Evolutionary conservation across 2,888 invertebrate genomes (phyloP).

Genomic region (Cryptocephalus moraei): DNA sequence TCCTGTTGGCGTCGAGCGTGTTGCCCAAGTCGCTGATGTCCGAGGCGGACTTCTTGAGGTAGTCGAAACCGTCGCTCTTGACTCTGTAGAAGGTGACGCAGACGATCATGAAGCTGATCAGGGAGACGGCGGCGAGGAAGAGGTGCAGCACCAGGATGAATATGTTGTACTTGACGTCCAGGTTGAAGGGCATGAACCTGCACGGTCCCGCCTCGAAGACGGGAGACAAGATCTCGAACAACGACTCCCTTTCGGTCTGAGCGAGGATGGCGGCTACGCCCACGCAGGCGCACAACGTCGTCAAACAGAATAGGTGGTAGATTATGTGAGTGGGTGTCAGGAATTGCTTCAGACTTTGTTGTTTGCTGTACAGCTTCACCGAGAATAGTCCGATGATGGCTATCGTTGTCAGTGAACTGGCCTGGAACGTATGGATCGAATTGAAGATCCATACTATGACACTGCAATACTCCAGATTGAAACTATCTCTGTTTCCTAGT

Average conservation of each 20-base stretch:
- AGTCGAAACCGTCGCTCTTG: conserved; percentile 29
- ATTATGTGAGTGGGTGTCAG: conserved; percentile 37
- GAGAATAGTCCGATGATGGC: conserved; percentile 41
- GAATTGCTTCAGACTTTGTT: conserved; percentile 31
- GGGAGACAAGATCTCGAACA: conserved; percentile 4
- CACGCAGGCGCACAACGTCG: conserved; percentile 42
- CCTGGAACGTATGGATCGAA: conserved; percentile 43
- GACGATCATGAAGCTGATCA: conserved; percentile 36
- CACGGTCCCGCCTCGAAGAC: conserved; percentile 29
- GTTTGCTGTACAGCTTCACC: conserved; percentile 30
- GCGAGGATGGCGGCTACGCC: conserved; percentile 45
- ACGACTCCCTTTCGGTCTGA: conserved; percentile 17
- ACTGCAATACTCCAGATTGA: conserved; percentile 36
- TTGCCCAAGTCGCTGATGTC: conserved; percentile 34
- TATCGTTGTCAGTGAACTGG: conserved; percentile 41
- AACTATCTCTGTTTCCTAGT: conserved; percentile 18
- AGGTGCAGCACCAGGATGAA: conserved; percentile 44
- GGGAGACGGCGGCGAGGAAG: conserved; percentile 39
- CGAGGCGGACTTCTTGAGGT: conserved; percentile 35
- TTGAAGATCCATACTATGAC: conserved; percentile 41
- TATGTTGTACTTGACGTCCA: conserved; percentile 41
- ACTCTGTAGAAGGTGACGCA: conserved; percentile 29
- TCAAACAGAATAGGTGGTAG: conserved; percentile 44
- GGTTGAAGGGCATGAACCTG: conserved; percentile 39
- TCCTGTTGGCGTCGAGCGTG: conserved; percentile 20